These are phyloP conservation scores for Prunella fulvescens DNA, from an alignment of 2,113 vertebrate genomes.

Conservation along the genomic window DNA sequence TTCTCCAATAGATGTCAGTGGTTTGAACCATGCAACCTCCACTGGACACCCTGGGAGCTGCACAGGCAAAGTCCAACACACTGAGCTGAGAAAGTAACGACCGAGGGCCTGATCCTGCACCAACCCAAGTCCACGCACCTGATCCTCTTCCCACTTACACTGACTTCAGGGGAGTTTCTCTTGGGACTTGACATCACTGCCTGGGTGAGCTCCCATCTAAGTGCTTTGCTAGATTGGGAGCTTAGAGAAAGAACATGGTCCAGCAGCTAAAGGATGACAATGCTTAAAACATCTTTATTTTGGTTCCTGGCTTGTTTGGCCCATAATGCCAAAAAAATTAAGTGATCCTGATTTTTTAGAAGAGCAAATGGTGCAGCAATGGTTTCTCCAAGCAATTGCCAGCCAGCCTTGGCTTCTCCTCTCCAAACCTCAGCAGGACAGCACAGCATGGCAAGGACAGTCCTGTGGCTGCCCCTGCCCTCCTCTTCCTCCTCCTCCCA, in stretches of 20 bases:
- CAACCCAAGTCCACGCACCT: background rate
- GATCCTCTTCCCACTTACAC: background rate
- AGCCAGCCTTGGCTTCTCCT: background rate
- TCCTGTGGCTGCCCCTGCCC: background rate
- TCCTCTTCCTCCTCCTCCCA: background rate
- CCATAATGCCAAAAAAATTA: background rate
- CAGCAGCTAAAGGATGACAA: background rate
- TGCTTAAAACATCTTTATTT: background rate
- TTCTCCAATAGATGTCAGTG: constrained; percentile 17
- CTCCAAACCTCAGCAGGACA: background rate
- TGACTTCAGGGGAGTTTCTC: background rate
- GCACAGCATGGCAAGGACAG: background rate
- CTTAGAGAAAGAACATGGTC: background rate
- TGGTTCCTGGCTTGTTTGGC: background rate
- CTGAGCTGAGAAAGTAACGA: background rate
- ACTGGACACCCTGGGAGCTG: background rate
- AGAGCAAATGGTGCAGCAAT: background rate
- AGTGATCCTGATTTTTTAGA: background rate
- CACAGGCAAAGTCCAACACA: constrained; percentile 45
- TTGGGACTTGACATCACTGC: background rate
- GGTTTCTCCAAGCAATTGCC: background rate
- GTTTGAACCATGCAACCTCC: constrained; percentile 23
- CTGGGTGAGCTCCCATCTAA: background rate
- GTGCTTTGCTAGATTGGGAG: background rate
- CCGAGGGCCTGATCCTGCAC: background rate